These are phyloP conservation scores for Cremastinae sp. DNA, from an alignment of 2,888 invertebrate genomes.

Conservation along the genomic window DNA sequence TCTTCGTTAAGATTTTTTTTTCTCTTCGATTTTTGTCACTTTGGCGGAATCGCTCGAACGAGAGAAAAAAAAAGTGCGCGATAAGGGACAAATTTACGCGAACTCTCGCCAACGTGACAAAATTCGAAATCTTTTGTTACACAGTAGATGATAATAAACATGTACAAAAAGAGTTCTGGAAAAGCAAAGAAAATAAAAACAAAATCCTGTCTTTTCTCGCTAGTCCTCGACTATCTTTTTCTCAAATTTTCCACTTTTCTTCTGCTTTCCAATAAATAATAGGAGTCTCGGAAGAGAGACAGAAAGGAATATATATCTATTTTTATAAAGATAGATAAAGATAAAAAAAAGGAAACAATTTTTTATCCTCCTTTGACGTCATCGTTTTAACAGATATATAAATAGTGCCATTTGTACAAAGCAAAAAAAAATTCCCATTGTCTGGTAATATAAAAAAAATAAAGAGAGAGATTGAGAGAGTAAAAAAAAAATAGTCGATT, in stretches of 20 bases:
- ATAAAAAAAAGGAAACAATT: slow-evolving; percentile 58
- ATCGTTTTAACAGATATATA: slow-evolving; percentile 67
- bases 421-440: slow-evolving; percentile 68
- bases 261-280: slow-evolving; percentile 53
- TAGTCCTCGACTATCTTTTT: slow-evolving; percentile 29
- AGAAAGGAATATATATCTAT: slow-evolving; percentile 50
- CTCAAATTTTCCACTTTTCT: slow-evolving; percentile 20
- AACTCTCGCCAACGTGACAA: slow-evolving; percentile 64
- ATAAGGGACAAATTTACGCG: slow-evolving; percentile 20
- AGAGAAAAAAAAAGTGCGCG: not conserved
- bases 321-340: slow-evolving; percentile 56
- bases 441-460: slow-evolving; percentile 64
- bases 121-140: slow-evolving; percentile 65
- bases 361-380: slow-evolving; percentile 56
- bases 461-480: slow-evolving; percentile 16
- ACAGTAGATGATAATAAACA: slow-evolving; percentile 78
- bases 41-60: slow-evolving; percentile 52
- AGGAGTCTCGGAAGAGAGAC: slow-evolving; percentile 33
- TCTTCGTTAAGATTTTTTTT: too few relatives aligned
- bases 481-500: slow-evolving; percentile 43
- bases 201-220: slow-evolving; percentile 58
- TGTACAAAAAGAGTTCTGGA: slow-evolving; percentile 67
- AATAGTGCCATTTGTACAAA: slow-evolving; percentile 77
- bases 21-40: slow-evolving; percentile 65
- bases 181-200: slow-evolving; percentile 65